Evolutionary conservation across 23 tunicate genomes (phyloP), one percentile per base, ranked within the genome.

Genomic region (Trididemnum clinides): DNA sequence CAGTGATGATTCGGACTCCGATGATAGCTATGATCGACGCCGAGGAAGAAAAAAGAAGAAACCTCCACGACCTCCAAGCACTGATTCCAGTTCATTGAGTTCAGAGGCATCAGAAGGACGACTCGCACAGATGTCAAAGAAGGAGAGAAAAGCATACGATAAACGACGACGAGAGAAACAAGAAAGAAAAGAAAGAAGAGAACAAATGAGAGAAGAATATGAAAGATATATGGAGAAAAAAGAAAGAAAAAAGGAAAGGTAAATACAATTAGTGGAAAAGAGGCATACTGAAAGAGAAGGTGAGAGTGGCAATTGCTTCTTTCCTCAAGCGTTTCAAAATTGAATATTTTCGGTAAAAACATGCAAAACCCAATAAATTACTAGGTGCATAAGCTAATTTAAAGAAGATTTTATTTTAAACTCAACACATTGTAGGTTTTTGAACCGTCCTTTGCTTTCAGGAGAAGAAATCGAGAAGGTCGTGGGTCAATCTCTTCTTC

Each of bases 191-290:
- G 97, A 92, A 78, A 59, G 71, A 57, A 71, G 91, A 39, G 86
- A 83, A 38, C 82, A 77, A 57, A 71, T 54, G 76, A 77, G 97
- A 36, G 91, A 92, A 39, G 97, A 92, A 87, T 92, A 87, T 49
- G 91, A 92, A 33, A 62, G 88, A 35, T 92, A 92, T 58, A 34
- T 75, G 57, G 91, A 86, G 64, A 87, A 87, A 34, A 87, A 87
- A 33, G 88, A 92, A 33, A 87, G 77, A 66, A 87, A 82, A 44
- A 92, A 92, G 51, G 90, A 92, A 64, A 82, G 97, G 97, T 92
- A 18, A 44, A 49, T 23, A 44, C 12, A 44, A 44, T n/a, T n/a
- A n/a, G n/a, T n/a, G n/a, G n/a, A n/a, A n/a, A n/a, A n/a, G n/a
- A n/a, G n/a, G n/a, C n/a, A n/a, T n/a, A n/a, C n/a, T 31, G 0